Percentiles rank a stretch among this genome's conserved stretches.
These are phyloP conservation scores for Achlya flavicornis DNA, from an alignment of 2,888 invertebrate species.

Conservation along the genomic window DNA sequence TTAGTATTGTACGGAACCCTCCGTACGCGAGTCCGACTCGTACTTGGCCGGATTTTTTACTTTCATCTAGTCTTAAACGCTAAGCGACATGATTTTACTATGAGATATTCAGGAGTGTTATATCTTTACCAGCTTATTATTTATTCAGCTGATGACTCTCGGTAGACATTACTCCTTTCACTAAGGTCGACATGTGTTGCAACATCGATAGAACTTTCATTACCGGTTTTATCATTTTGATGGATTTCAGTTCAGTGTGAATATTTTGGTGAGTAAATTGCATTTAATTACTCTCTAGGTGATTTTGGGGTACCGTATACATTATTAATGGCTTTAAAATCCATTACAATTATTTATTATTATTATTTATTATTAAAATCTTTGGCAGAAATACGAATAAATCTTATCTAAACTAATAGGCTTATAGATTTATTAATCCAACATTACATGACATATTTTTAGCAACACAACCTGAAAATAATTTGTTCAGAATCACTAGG, in stretches of 20 bases:
- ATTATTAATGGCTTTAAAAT: background rate
- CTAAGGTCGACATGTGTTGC: conserved; percentile 11
- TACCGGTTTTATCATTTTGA: background rate
- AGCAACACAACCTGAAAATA: too few relatives aligned
- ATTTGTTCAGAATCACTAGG: too few relatives aligned
- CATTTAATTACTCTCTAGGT: background rate
- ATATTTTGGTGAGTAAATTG: background rate
- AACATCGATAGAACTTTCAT: conserved; percentile 4
- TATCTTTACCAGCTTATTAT: background rate
- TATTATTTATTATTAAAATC: too few relatives aligned
- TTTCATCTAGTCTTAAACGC: too few relatives aligned
- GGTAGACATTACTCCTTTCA: conserved; percentile 19
- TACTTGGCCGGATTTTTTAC: too few relatives aligned
- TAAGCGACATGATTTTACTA: background rate
- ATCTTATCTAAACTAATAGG: too few relatives aligned
- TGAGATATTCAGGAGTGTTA: background rate
- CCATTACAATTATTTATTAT: too few relatives aligned
- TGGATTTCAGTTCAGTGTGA: background rate
- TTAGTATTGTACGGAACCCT: too few relatives aligned
- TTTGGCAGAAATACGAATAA: background rate
- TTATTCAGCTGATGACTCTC: conserved; percentile 9
- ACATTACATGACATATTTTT: too few relatives aligned
- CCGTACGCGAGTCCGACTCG: too few relatives aligned
- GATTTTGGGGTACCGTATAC: background rate
- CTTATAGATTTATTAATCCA: too few relatives aligned